Evolutionary conservation across 2,888 invertebrate species (phyloP), one percentile per base, ranked within the genome.

Genomic region (Ametastegia equiseti): DNA sequence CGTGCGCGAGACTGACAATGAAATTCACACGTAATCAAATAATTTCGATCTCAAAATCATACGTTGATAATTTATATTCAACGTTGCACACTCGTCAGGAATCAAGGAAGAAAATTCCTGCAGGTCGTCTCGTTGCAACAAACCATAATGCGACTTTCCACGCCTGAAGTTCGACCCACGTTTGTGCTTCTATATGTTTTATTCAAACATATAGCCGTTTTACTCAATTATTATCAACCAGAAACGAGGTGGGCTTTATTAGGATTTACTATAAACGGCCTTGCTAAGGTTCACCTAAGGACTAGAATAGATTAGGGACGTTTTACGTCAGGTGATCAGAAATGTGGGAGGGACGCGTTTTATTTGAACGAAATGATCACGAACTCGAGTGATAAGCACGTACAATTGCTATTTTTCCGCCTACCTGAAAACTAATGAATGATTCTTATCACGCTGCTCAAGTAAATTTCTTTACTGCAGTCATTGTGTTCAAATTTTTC

Each of bases 141-240:
- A 39, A 67, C 65, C 39, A 27, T 67, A 39, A 67, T 27, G 36
- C 19, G 7, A 71, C 47, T 47, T 71, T 47, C 71, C 42, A 71
- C 71, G 71, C 71, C 71, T 47, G n/a, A n/a, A n/a, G 23, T 27
- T 45, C 65, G 45, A 71, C 71, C 71, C 71, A 71, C 71, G 71
- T 27, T 45, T 67, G 1, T 39, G 19, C 67, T 27, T n/a, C 13
- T n/a, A 23, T 63, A 71, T 71, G 45, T 71, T 71, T 71, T 15
- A 71, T 71, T 42, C 71, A 71, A 45, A 71, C 45, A n/a, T 5
- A 11, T 27, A 30, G 36, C 30, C 47, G 45, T 47, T 71, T 36
- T 27, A 7, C 45, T 45, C 13, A 30, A 23, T 71, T 30, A 33
- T 47, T 27, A 71, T 47, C 11, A 47, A 11, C 23, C 45, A 39